phyloP scores from a whole-genome alignment of 2,797 vertebrate species.

The Poeciliopsis infans region DNA sequence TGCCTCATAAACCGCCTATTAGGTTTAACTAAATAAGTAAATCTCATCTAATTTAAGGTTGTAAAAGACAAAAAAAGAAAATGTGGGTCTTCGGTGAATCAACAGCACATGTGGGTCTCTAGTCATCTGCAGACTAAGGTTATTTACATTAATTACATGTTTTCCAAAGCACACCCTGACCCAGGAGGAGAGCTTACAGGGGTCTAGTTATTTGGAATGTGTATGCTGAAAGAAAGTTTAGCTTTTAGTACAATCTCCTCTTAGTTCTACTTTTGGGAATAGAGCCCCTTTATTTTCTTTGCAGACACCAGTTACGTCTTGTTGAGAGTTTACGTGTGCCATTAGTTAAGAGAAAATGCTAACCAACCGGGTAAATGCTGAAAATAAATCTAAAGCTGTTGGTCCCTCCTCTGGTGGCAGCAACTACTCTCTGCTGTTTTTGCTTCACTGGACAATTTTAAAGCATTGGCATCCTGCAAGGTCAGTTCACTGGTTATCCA shows the following conservation, averaged over 20 bases:
- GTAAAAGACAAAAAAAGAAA: not conserved
- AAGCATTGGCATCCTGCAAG: not conserved
- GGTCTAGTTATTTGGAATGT: conserved; percentile 17
- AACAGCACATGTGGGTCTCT: conserved; percentile 27
- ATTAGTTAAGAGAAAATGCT: not conserved
- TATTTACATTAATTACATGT: conserved; percentile 65
- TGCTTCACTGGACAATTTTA: not conserved
- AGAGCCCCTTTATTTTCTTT: not conserved
- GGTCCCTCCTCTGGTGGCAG: not conserved
- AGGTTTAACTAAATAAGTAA: conserved; percentile 10
- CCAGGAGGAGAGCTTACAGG: conserved; percentile 16
- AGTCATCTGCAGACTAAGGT: conserved; percentile 39
- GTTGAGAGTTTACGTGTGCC: conserved; percentile 15
- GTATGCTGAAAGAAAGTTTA: not conserved
- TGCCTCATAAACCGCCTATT: conserved; percentile 1
- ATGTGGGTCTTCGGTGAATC: conserved; percentile 1
- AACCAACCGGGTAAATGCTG: not conserved
- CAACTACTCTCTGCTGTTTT: not conserved
- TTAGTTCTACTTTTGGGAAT: not conserved
- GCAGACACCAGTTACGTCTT: not conserved
- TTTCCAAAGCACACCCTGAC: conserved; percentile 52
- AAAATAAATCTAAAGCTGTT: not conserved
- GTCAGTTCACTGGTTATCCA: not conserved
- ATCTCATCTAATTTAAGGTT: not conserved
- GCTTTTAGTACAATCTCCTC: not conserved